Percentiles rank a stretch among this genome's conserved stretches.
Conservation (phyloP, 2,888 invertebrate species). For the Sinhomidia bicolor region DNA sequence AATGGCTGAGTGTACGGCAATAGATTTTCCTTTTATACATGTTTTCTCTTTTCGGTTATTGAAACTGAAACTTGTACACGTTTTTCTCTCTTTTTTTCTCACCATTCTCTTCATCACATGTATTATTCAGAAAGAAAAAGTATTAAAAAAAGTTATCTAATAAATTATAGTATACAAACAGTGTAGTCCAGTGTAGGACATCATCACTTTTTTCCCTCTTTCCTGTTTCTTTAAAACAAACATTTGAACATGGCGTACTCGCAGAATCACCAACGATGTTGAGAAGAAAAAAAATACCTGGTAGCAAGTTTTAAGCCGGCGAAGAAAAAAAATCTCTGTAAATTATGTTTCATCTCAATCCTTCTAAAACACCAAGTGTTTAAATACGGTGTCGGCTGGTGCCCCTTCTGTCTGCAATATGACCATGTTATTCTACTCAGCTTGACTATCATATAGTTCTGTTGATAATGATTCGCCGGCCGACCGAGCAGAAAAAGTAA, state of each 20-base stretch:
- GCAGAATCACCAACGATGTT: neutral
- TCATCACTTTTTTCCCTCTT: neutral
- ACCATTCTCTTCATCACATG: neutral
- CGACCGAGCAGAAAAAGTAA: too few species aligned
- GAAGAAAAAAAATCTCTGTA: neutral
- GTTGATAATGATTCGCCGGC: too few species aligned
- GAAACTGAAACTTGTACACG: neutral
- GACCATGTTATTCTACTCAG: too few species aligned
- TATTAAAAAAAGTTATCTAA: neutral
- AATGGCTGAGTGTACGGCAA: too few species aligned
- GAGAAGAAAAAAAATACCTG: neutral
- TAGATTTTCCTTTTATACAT: neutral
- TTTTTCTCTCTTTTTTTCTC: neutral
- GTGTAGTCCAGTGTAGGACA: neutral
- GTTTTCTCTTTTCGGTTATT: neutral
- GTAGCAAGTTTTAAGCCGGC: neutral
- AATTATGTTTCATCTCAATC: slow-evolving; percentile 49
- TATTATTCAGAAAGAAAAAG: neutral
- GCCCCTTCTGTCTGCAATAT: neutral
- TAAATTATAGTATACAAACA: neutral
- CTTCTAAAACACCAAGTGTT: neutral
- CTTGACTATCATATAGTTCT: too few species aligned
- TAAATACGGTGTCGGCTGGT: neutral
- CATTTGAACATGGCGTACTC: neutral
- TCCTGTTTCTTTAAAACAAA: neutral